Percentiles rank a stretch among this genome's conserved stretches.
Conservation (phyloP, 2,797 vertebrate species). For the Gouania willdenowi region DNA sequence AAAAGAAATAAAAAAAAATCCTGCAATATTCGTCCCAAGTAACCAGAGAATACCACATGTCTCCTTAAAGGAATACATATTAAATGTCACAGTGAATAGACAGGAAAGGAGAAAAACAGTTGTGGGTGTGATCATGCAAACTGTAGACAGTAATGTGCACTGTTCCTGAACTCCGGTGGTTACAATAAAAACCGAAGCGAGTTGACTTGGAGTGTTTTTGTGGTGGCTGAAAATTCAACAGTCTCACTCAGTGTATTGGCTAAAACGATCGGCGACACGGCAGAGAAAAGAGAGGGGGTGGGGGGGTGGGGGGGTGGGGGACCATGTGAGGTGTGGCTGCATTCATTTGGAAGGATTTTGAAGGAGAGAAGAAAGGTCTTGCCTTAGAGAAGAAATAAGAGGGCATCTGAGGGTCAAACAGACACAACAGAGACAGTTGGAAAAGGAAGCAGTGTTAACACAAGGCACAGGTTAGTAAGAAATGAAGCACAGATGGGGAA, state of each 20-base stretch:
- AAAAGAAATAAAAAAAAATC: too few species aligned
- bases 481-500: constrained; percentile 61
- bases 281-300: constrained; percentile 22
- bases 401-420: constrained; percentile 79
- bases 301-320: constrained; percentile 36
- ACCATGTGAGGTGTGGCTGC: constrained; percentile 55
- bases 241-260: constrained; percentile 34
- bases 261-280: constrained; percentile 22
- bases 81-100: constrained; percentile 9
- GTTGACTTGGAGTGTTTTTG: constrained; percentile 32
- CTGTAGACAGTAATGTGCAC: constrained; percentile 47
- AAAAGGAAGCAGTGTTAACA: constrained; percentile 61
- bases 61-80: constrained; percentile 6
- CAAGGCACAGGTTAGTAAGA: constrained; percentile 66
- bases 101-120: constrained; percentile 24
- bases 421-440: constrained; percentile 72
- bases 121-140: constrained; percentile 50
- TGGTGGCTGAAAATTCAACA: constrained; percentile 41
- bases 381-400: constrained; percentile 82
- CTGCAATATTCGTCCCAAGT: neutral
- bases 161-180: constrained; percentile 36
- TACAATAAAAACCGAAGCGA: constrained; percentile 31
- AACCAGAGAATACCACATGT: neutral
- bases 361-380: constrained; percentile 74
- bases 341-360: constrained; percentile 63